Percentiles rank a stretch among this genome's conserved stretches.
phyloP scores from a whole-genome alignment of 2,113 vertebrate genomes.

The Leuciscus idus region DNA sequence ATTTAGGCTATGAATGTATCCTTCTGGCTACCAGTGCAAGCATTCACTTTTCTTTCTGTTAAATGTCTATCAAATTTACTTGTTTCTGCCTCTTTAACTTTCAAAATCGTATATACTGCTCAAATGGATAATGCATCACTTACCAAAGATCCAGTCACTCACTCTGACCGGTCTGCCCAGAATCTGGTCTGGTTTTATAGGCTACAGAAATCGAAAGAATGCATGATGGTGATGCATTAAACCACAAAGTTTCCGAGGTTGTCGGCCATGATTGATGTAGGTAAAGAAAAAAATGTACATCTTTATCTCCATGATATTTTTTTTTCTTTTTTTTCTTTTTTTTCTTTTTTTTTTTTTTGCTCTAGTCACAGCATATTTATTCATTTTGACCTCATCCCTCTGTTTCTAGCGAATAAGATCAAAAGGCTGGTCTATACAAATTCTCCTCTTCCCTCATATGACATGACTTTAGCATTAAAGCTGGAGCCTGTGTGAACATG shows the following conservation, averaged over 20 bases:
- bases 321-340: too few relatives aligned
- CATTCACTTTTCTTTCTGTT: not conserved
- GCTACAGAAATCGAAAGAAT: not conserved
- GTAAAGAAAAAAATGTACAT: not conserved
- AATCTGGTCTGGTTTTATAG: not conserved
- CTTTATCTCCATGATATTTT: not conserved
- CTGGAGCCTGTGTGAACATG: not conserved
- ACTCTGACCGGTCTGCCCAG: not conserved
- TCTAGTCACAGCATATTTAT: not conserved
- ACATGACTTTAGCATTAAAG: not conserved
- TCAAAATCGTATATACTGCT: not conserved
- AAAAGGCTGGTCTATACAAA: not conserved
- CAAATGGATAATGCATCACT: not conserved
- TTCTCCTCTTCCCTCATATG: not conserved
- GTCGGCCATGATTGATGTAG: not conserved
- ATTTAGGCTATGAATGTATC: slow-evolving; percentile 7
- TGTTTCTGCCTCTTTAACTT: not conserved
- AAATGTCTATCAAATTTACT: too few relatives aligned
- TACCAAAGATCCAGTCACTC: not conserved
- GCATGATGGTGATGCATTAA: not conserved
- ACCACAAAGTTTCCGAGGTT: not conserved
- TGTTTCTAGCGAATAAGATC: not conserved
- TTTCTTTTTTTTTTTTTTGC: not conserved
- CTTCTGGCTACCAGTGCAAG: not conserved
- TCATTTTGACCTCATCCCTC: not conserved